Conservation (phyloP, 2,888 invertebrate species). For the Tachina fera region DNA sequence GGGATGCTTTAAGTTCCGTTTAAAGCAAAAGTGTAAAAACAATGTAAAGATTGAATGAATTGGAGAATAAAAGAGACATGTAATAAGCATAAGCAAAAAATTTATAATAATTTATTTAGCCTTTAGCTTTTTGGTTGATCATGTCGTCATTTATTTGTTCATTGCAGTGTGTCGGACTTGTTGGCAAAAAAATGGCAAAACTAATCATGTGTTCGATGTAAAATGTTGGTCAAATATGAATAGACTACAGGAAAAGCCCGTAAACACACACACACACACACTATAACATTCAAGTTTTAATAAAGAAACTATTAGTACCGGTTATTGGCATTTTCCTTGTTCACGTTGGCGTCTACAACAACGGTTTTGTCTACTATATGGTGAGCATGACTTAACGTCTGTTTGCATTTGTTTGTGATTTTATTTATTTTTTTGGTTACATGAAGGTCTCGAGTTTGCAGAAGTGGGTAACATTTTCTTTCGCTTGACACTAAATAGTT, state of each 20-base stretch:
- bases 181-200: constrained; percentile 49
- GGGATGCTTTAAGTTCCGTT: constrained; percentile 38
- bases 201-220: constrained; percentile 25
- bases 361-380: constrained; percentile 31
- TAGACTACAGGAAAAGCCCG: constrained; percentile 22
- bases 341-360: constrained; percentile 51
- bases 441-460: constrained; percentile 47
- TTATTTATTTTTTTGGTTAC: constrained; percentile 14
- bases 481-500: not conserved
- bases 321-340: constrained; percentile 46
- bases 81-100: not conserved
- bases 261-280: not conserved
- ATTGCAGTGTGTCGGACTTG: constrained; percentile 17
- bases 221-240: constrained; percentile 50
- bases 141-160: constrained; percentile 51
- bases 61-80: no score
- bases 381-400: constrained; percentile 2
- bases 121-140: constrained; percentile 14
- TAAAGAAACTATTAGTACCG: constrained; percentile 33
- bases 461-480: constrained; percentile 41
- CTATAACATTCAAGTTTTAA: not conserved
- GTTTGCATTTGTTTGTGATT: not conserved
- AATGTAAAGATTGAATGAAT: not conserved
- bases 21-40: constrained; percentile 11
- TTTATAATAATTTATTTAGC: constrained; percentile 32